phyloP scores from a whole-genome alignment of 2,888 invertebrate species.

The Sympetrum striolatum region DNA sequence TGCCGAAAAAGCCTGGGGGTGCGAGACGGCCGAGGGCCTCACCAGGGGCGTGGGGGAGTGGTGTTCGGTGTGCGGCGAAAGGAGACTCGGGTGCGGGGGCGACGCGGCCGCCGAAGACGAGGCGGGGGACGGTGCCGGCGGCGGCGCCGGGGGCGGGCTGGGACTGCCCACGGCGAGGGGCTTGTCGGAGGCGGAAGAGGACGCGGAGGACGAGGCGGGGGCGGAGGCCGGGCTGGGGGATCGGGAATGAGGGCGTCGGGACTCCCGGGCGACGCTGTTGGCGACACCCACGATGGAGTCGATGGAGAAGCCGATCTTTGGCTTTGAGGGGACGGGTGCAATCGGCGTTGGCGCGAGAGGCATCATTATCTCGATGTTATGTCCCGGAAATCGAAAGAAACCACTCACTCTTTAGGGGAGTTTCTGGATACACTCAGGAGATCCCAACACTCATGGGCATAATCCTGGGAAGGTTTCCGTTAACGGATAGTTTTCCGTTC shows the following conservation, averaged over 20 bases:
- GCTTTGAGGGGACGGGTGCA: constrained; percentile 89
- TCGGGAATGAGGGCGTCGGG: constrained; percentile 53
- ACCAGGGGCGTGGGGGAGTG: constrained; percentile 49
- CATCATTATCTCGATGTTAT: constrained; percentile 73
- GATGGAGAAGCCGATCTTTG: constrained; percentile 93
- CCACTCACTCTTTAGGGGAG: neutral
- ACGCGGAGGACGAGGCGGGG: constrained; percentile 49
- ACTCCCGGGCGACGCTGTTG: constrained; percentile 46
- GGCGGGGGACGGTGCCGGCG: constrained; percentile 58
- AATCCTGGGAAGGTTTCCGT: neutral
- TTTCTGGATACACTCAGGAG: neutral
- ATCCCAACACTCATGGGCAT: neutral
- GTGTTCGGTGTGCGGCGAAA: constrained; percentile 64
- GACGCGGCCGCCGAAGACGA: constrained; percentile 60
- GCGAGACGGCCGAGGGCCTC: constrained; percentile 45
- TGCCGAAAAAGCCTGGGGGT: constrained; percentile 25
- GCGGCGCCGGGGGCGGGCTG: constrained; percentile 54
- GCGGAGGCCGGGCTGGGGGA: constrained; percentile 54
- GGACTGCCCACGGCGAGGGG: constrained; percentile 51
- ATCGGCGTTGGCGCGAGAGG: constrained; percentile 93
- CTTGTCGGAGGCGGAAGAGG: constrained; percentile 48
- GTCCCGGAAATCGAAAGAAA: neutral
- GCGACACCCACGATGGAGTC: constrained; percentile 88
- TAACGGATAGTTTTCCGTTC: too few species aligned
- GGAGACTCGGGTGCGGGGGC: constrained; percentile 56